phyloP scores from a whole-genome alignment of 1,140 invertebrate species.

The Zaprionus davidi region DNA sequence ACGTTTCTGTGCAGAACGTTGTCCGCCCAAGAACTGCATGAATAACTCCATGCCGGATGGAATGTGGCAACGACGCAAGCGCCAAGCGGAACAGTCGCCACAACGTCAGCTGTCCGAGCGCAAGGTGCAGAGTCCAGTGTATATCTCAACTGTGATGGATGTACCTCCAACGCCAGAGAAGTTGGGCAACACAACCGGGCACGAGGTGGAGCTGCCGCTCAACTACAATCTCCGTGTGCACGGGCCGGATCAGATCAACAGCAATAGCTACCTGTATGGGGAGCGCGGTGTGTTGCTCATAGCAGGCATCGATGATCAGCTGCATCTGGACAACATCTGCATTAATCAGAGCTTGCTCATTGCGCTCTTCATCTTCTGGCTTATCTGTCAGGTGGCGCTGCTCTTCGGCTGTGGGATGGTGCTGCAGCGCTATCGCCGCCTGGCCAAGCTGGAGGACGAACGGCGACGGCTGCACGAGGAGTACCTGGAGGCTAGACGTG shows the following conservation, averaged over 20 bases:
- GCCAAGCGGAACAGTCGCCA: constrained; percentile 38
- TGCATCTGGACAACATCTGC: constrained; percentile 75
- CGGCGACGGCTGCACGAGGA: constrained; percentile 75
- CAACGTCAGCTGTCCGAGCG: constrained; percentile 43
- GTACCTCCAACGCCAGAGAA: constrained; percentile 31
- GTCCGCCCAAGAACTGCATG: constrained; percentile 75
- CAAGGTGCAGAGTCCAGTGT: constrained; percentile 71
- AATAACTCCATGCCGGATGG: constrained; percentile 10
- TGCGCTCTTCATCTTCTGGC: constrained; percentile 79
- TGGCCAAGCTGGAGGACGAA: constrained; percentile 78
- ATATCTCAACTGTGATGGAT: constrained; percentile 76
- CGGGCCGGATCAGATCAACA: constrained; percentile 76
- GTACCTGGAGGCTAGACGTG: constrained; percentile 72
- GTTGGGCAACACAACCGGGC: neutral
- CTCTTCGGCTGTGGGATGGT: constrained; percentile 80
- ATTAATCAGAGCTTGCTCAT: constrained; percentile 79
- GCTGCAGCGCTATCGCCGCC: constrained; percentile 73
- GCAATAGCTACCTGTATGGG: constrained; percentile 84
- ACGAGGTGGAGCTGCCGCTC: constrained; percentile 77
- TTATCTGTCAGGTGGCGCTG: constrained; percentile 76
- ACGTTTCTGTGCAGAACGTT: constrained; percentile 84
- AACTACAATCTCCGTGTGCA: constrained; percentile 85
- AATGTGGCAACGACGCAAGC: constrained; percentile 43
- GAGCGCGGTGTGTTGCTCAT: constrained; percentile 85
- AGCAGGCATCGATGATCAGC: constrained; percentile 84